phyloP scores from a whole-genome alignment of 2,888 invertebrate genomes.

The Ormia ochracea region DNA sequence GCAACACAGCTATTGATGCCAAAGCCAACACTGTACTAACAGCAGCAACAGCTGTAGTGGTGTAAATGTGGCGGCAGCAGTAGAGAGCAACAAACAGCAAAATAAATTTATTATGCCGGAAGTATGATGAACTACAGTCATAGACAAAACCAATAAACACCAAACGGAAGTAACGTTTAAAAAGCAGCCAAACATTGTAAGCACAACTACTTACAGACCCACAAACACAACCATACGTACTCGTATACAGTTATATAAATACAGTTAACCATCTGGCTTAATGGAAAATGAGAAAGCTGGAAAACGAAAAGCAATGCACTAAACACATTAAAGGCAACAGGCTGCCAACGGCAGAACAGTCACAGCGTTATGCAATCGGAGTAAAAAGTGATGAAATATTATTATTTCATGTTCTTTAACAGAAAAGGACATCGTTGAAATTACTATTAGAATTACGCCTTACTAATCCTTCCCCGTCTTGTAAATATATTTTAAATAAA shows the following conservation, averaged over 20 bases:
- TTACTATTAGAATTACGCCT: too few species aligned
- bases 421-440: too few species aligned
- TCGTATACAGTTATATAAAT: not conserved
- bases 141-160: slow-evolving; percentile 52
- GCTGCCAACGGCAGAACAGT: too few species aligned
- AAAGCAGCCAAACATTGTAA: slow-evolving; percentile 24
- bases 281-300: not conserved
- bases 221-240: not conserved
- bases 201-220: not conserved
- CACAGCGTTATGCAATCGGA: too few species aligned
- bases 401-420: too few species aligned
- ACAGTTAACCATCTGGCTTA: not conserved
- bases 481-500: too few species aligned
- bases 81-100: not conserved
- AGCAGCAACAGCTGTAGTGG: not conserved
- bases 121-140: slow-evolving; percentile 49
- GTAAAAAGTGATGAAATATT: too few species aligned
- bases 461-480: too few species aligned
- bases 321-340: too few species aligned
- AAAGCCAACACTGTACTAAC: too few species aligned
- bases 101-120: slow-evolving; percentile 36
- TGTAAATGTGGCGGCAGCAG: not conserved
- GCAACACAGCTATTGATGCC: too few species aligned
- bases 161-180: slow-evolving; percentile 47
- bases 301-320: too few species aligned